phyloP scores from a whole-genome alignment of 2,797 vertebrate species.

The Melanotaenia boesemani region DNA sequence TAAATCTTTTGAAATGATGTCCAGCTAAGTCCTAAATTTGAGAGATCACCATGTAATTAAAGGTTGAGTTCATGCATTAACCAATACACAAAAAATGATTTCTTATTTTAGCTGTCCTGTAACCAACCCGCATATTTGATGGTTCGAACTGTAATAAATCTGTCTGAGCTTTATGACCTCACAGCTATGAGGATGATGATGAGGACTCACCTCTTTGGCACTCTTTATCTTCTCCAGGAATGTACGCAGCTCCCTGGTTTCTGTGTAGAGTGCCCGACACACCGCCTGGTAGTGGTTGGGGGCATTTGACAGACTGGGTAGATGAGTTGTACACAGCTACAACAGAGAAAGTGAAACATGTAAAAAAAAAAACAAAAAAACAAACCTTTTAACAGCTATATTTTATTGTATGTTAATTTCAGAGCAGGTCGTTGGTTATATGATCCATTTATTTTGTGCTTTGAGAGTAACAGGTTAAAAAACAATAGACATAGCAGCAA shows the following conservation, averaged over 20 bases:
- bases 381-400: neutral
- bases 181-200: neutral
- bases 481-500: neutral
- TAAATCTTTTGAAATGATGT: constrained; percentile 17
- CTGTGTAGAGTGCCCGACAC: constrained; percentile 94
- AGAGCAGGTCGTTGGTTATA: neutral
- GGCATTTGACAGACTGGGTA: constrained; percentile 88
- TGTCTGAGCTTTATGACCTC: neutral
- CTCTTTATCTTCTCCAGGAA: constrained; percentile 96
- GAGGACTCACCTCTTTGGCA: constrained; percentile 91
- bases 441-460: neutral
- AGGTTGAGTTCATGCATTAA: constrained; percentile 1
- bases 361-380: neutral
- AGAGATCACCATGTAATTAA: constrained; percentile 8
- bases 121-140: neutral
- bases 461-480: neutral
- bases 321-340: constrained; percentile 92
- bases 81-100: neutral
- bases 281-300: constrained; percentile 96
- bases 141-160: neutral
- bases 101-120: neutral
- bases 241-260: constrained; percentile 93
- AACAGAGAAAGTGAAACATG: constrained; percentile 25
- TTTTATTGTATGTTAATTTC: neutral
- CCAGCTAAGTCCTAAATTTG: constrained; percentile 16